These are phyloP conservation scores for Synanthedon tipuliformis DNA, from an alignment of 2,888 invertebrate genomes.

Conservation along the genomic window DNA sequence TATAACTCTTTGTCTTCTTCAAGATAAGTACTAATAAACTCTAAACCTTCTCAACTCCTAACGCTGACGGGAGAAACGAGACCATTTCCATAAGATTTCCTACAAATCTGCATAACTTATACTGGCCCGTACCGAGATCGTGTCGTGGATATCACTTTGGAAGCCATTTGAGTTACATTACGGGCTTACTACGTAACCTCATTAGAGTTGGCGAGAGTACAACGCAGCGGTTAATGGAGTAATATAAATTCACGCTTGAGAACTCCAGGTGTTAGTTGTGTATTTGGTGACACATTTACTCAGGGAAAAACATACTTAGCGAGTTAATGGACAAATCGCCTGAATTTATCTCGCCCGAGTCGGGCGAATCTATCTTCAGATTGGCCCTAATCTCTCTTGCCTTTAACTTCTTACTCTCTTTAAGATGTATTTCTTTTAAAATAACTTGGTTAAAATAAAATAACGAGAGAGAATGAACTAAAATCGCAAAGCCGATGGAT, in stretches of 20 bases:
- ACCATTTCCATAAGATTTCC: conserved; percentile 32
- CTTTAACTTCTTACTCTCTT: no score
- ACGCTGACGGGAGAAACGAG: conserved; percentile 5
- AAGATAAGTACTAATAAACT: not conserved
- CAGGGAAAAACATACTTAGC: no score
- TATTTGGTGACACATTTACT: not conserved
- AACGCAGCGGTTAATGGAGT: not conserved
- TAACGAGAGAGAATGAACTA: no score
- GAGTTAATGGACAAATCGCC: no score
- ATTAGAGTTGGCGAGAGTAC: conserved; percentile 1
- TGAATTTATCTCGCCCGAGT: no score
- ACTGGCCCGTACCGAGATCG: not conserved
- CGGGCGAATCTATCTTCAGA: no score
- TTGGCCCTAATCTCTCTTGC: no score
- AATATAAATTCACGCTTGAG: not conserved
- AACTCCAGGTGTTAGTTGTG: not conserved
- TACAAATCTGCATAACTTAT: conserved; percentile 31
- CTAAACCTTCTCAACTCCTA: not conserved
- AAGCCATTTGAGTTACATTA: conserved; percentile 19
- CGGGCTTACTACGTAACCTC: conserved; percentile 11
- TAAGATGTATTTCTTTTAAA: no score
- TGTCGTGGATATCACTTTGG: conserved; percentile 15
- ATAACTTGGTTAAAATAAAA: no score
- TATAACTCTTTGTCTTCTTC: not conserved
- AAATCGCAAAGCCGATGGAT: no score